Evolutionary conservation across 2,797 vertebrate genomes (phyloP), one percentile per base, ranked within the genome.

Genomic region (Amblyopsis hoosieri): DNA sequence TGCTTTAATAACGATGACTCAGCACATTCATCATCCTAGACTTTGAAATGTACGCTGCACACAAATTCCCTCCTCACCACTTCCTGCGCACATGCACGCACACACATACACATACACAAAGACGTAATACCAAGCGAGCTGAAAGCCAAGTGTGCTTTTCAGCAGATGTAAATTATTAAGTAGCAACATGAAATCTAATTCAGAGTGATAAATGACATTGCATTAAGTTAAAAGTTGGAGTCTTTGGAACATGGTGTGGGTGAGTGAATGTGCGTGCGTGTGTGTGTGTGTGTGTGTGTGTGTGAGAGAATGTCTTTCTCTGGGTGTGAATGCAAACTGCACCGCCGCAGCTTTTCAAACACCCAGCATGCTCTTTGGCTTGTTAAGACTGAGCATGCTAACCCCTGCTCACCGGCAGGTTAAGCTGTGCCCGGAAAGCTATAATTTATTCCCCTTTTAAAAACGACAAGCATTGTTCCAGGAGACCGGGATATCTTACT

Each of bases 171-270:
- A 90, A 89, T 90, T 84, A 90, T 90, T 89, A 80, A 90, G 69
- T 17, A 89, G 85, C 75, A 87, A 89, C 81, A 85, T 83, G 82
- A 83, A 85, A 87, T 86, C 81, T 86, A 87, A 90, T 91, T 88
- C 82, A 61, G 74, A 77, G 84, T 90, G 90, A 90, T 63, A 31
- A 75, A 42, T 42, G 37, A 42, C 37, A 88, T 86, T 70, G 82
- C 82, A 86, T 78, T 80, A 85, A 82, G 83, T 87, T 82, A 81
- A 69, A 75, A 42, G 74, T 71, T 71, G 19, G 15, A 76, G 76
- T 66, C 72, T 71, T 67, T 79, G 83, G 74, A 76, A 83, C 73
- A 82, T 52, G 10, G 13, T 47, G n/a, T 61, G n/a, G 13, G 23
- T 54, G 12, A 29, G 53, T 19, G 15, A 9, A 17, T 52, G n/a